These are phyloP conservation scores for Andrena trimmerana DNA, from an alignment of 2,888 invertebrate species.

Conservation along the genomic window DNA sequence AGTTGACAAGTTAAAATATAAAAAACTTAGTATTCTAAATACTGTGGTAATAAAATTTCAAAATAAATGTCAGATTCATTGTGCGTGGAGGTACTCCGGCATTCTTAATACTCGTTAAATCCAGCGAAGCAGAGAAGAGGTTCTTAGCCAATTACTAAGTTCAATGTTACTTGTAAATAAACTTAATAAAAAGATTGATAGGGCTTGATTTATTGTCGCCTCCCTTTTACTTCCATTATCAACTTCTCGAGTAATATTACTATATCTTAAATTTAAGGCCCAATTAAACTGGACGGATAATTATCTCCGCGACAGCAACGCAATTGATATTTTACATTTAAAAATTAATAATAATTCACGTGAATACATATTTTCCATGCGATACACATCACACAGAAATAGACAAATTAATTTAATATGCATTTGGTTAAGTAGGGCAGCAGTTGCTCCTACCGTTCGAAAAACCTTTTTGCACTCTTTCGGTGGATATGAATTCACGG, in stretches of 20 bases:
- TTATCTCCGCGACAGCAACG: not conserved
- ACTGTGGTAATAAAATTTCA: not conserved
- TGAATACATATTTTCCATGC: not conserved
- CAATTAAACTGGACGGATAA: too few relatives aligned
- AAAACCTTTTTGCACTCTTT: not conserved
- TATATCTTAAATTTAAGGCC: not conserved
- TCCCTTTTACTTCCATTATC: not conserved
- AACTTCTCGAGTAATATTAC: not conserved
- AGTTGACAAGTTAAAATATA: slow-evolving; percentile 64
- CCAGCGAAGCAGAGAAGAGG: slow-evolving; percentile 87
- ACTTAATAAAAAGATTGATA: slow-evolving; percentile 7
- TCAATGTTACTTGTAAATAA: slow-evolving; percentile 22
- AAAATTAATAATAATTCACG: not conserved
- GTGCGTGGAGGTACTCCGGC: slow-evolving; percentile 89
- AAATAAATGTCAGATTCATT: slow-evolving; percentile 85
- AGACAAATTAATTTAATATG: slow-evolving; percentile 5
- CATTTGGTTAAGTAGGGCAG: slow-evolving; percentile 5
- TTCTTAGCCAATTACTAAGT: slow-evolving; percentile 86
- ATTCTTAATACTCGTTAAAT: slow-evolving; percentile 88
- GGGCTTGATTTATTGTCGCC: not conserved
- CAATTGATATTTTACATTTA: not conserved
- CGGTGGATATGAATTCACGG: not conserved
- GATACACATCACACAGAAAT: not conserved
- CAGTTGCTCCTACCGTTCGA: not conserved
- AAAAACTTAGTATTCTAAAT: not conserved